These are phyloP conservation scores for Gymnoscopelus braueri DNA, from an alignment of 2,797 vertebrate species.

Conservation along the genomic window DNA sequence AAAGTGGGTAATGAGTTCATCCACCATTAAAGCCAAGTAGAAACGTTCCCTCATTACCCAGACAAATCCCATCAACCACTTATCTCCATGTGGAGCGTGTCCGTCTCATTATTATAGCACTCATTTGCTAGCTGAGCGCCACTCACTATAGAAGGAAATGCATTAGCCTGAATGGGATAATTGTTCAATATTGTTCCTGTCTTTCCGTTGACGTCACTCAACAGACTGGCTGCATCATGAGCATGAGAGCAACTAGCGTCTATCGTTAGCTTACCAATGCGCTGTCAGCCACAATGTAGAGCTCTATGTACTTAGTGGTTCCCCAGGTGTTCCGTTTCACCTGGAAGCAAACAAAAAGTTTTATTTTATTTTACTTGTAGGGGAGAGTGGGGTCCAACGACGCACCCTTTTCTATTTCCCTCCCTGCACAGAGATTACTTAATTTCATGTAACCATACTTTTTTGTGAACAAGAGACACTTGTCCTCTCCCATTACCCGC, in stretches of 20 bases:
- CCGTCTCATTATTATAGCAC: conserved; percentile 2
- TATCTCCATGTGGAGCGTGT: conserved; percentile 14
- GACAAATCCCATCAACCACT: conserved; percentile 6
- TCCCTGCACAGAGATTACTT: no score
- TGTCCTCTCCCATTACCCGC: no score
- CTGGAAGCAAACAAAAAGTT: conserved; percentile 61
- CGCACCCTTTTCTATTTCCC: no score
- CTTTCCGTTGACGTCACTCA: conserved; percentile 17
- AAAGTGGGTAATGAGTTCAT: conserved; percentile 2
- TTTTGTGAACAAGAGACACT: no score
- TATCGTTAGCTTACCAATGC: conserved; percentile 84
- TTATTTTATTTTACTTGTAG: not conserved
- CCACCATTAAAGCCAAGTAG: conserved; percentile 3
- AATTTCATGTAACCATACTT: no score
- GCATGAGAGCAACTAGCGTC: not conserved
- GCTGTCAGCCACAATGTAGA: conserved; percentile 93
- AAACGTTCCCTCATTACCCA: conserved; percentile 29
- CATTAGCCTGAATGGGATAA: conserved; percentile 42
- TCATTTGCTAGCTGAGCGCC: not conserved
- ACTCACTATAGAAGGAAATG: conserved; percentile 20
- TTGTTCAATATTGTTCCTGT: conserved; percentile 31
- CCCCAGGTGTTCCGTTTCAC: conserved; percentile 83
- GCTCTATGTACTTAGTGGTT: conserved; percentile 92
- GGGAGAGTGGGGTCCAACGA: no score
- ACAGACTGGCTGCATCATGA: not conserved